Percentiles rank a stretch among this genome's conserved stretches.
These are phyloP conservation scores for Ascaphus truei DNA, from an alignment of 2,113 vertebrate species.

Conservation along the genomic window DNA sequence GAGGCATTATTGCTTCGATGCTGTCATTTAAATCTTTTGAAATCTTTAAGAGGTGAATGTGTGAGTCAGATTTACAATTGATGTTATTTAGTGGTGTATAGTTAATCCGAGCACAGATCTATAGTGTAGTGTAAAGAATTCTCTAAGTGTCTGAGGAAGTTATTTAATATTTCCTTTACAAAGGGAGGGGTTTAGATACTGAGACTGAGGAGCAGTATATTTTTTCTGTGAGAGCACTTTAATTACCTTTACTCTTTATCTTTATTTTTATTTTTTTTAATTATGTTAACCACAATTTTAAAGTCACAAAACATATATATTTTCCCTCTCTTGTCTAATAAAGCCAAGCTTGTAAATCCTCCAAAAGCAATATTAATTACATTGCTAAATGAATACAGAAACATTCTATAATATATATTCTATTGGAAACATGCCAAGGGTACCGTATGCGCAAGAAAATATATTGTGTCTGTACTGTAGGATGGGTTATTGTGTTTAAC, in stretches of 20 bases:
- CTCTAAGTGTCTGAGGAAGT: background rate
- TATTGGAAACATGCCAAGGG: conserved; percentile 1
- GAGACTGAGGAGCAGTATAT: no score
- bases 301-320: background rate
- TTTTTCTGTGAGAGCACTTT: no score
- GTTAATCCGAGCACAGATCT: background rate
- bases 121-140: background rate
- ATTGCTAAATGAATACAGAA: background rate
- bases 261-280: background rate
- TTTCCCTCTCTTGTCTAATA: background rate
- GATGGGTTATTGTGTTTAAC: conserved; percentile 18
- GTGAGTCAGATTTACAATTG: background rate
- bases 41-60: background rate
- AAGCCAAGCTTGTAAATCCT: conserved; percentile 1
- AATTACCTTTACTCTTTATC: background rate
- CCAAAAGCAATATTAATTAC: background rate
- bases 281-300: no score
- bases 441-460: conserved; percentile 13
- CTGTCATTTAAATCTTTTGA: background rate
- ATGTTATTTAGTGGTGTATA: background rate
- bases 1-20: background rate
- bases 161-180: background rate
- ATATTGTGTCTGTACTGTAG: background rate
- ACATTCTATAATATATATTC: conserved; percentile 1
- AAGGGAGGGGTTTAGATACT: background rate